Evolutionary conservation across 2,797 vertebrate species (phyloP), one percentile per base, ranked within the genome.

Genomic region (Poeciliopsis infans): DNA sequence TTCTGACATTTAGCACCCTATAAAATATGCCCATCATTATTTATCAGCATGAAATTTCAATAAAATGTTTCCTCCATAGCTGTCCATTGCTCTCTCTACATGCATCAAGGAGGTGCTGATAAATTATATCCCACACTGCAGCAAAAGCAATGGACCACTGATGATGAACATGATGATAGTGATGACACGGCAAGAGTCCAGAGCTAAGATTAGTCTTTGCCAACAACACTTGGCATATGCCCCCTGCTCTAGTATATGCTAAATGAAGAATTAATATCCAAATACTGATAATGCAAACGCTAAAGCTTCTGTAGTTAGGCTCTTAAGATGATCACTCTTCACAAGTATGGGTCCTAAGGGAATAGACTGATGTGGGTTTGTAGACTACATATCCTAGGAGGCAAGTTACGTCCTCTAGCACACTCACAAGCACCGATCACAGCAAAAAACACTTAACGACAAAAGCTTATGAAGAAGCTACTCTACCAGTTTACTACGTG

Each of bases 161-260:
- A 83, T 78, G 87, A 79, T 77, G 83, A 75, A 78, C 76, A 76
- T 81, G 78, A 78, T 81, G 81, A 85, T 83, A 64, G 51, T 85
- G 80, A 84, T 86, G 83, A 79, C 72, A 91, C 87, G 88, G 90
- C 92, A 87, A 45, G 46, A 74, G 78, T 87, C 91, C 88, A 89
- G 81, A 79, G 76, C 76, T 77, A 82, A 89, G 80, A 78, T 79
- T 64, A 85, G 76, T 61, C 31, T 81, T 77, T 81, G 78, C 83
- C 79, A 84, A 83, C 79, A 78, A 85, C 80, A 87, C 76, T 85
- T 91, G 85, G 86, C 87, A 87, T 70, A 47, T 86, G 72, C 46
- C 66, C 20, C 28, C 41, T 76, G 82, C 46, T 83, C 82, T 61
- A 46, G 15, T 78, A 61, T 59, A 49, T 75, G 55, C 36, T 59